Percentiles rank a stretch among this genome's conserved stretches.
These are phyloP conservation scores for Oxycera nigricornis DNA, from an alignment of 2,888 invertebrate species.

Conservation along the genomic window DNA sequence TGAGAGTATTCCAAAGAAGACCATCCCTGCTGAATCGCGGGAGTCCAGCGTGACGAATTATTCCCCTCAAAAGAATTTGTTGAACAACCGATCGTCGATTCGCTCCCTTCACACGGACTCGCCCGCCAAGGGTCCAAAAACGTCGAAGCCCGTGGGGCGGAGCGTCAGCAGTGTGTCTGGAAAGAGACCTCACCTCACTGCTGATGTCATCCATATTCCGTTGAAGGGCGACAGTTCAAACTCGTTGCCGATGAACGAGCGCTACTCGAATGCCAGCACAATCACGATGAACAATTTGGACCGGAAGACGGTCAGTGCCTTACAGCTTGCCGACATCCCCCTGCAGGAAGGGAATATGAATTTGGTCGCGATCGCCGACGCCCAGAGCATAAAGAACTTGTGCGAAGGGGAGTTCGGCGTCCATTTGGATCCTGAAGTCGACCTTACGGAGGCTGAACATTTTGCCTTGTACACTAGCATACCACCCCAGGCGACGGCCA, in stretches of 20 bases:
- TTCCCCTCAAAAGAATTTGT: conserved; percentile 51
- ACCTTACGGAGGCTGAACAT: conserved; percentile 86
- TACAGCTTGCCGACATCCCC: conserved; percentile 61
- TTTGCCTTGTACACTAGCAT: conserved; percentile 86
- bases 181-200: conserved; percentile 66
- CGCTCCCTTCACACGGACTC: conserved; percentile 53
- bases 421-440: conserved; percentile 65
- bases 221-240: conserved; percentile 66
- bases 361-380: conserved; percentile 65
- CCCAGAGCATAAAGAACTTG: conserved; percentile 60
- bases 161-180: conserved; percentile 71
- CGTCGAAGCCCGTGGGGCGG: conserved; percentile 65
- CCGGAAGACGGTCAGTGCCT: conserved; percentile 60
- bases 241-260: conserved; percentile 64
- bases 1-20: conserved; percentile 47
- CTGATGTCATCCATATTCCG: conserved; percentile 72
- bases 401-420: conserved; percentile 62
- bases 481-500: conserved; percentile 84
- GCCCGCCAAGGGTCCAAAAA: conserved; percentile 46
- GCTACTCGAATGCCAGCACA: conserved; percentile 60
- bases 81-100: conserved; percentile 54
- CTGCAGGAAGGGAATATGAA: conserved; percentile 65
- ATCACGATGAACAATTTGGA: conserved; percentile 59
- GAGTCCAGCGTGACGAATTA: conserved; percentile 58
- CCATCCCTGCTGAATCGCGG: conserved; percentile 52